Percentiles rank a stretch among this genome's conserved stretches.
phyloP scores from a whole-genome alignment of 2,888 invertebrate genomes.

The Agrenia bidenticulata region DNA sequence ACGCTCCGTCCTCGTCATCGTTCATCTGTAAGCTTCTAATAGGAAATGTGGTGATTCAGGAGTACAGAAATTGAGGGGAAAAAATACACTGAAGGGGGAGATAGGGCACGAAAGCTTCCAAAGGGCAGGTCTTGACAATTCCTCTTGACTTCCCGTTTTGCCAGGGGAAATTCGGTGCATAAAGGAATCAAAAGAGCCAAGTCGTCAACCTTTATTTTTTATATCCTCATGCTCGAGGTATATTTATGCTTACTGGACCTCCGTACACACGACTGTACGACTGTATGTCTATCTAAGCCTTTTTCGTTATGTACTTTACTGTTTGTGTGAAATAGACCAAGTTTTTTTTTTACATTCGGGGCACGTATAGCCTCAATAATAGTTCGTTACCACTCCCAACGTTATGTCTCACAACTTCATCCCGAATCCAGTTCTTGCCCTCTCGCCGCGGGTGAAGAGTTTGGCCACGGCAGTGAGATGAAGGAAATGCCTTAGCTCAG shows the following conservation, averaged over 20 bases:
- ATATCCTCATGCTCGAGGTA: background rate
- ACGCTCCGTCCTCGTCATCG: too few species aligned
- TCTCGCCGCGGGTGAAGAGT: too few species aligned
- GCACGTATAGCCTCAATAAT: constrained; percentile 51
- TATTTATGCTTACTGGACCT: background rate
- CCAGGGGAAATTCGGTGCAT: constrained; percentile 22
- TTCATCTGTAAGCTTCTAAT: too few species aligned
- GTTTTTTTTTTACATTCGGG: constrained; percentile 32
- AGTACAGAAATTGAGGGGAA: background rate
- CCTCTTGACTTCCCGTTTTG: constrained; percentile 2
- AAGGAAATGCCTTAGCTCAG: too few species aligned
- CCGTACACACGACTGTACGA: background rate
- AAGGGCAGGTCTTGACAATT: constrained; percentile 13
- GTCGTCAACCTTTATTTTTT: constrained; percentile 1
- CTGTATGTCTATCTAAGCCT: background rate
- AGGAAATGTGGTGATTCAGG: background rate
- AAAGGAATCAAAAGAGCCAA: constrained; percentile 2
- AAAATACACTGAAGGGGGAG: constrained; percentile 7
- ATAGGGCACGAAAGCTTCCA: constrained; percentile 17
- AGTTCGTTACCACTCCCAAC: constrained; percentile 38
- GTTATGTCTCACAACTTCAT: constrained; percentile 1
- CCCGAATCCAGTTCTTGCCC: background rate
- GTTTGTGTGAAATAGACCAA: constrained; percentile 1
- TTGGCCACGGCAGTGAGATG: too few species aligned
- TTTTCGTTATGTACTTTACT: background rate